These are phyloP conservation scores for Eclectus roratus DNA, from an alignment of 2,113 vertebrate species.

Conservation along the genomic window DNA sequence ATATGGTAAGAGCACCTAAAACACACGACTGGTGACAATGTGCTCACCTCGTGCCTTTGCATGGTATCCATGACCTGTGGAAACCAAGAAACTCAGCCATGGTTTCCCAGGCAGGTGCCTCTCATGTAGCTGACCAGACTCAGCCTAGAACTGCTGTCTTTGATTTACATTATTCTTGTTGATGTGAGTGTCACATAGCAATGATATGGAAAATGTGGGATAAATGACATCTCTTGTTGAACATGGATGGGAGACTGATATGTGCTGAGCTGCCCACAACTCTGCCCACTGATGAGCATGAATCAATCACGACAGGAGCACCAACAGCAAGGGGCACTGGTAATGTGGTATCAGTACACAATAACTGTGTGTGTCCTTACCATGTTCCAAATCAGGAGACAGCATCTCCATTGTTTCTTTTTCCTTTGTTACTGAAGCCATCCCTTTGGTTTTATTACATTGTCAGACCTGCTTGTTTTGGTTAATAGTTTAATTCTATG, in stretches of 20 bases:
- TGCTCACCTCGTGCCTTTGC: background rate
- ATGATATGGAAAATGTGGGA: background rate
- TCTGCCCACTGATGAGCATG: background rate
- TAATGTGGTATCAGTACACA: background rate
- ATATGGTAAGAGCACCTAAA: background rate
- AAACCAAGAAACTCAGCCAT: background rate
- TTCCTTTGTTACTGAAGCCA: background rate
- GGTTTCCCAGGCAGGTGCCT: background rate
- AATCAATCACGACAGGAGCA: background rate
- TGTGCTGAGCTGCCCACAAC: background rate
- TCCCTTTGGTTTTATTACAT: background rate
- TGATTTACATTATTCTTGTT: background rate
- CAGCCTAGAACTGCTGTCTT: background rate
- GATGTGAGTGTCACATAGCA: background rate
- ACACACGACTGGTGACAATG: background rate
- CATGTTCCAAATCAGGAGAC: background rate
- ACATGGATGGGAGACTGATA: background rate
- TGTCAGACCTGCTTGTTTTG: background rate
- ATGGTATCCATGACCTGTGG: background rate
- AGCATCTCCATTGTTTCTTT: background rate
- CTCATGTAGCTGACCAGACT: too few relatives aligned
- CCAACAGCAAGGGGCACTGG: background rate
- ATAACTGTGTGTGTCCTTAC: background rate
- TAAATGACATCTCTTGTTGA: background rate
- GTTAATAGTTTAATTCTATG: background rate